Conservation (phyloP, 2,888 invertebrate species). For the Melanargia galathea region DNA sequence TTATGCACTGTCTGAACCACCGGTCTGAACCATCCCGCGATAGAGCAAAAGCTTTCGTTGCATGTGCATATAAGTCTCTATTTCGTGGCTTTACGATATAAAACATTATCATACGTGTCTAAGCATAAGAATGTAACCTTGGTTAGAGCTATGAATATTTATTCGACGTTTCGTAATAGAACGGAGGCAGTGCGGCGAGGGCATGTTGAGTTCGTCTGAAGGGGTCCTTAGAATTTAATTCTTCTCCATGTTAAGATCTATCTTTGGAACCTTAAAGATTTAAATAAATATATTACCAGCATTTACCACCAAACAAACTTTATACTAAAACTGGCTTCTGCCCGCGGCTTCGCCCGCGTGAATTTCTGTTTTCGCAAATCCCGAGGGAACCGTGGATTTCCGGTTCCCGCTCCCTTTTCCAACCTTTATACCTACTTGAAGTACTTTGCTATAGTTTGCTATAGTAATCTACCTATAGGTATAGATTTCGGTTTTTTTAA, state of each 20-base stretch:
- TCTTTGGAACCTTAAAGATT: background rate
- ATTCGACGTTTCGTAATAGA: conserved; percentile 6
- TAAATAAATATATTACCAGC: background rate
- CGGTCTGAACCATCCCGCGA: background rate
- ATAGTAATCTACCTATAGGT: too few species aligned
- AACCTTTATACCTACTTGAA: too few species aligned
- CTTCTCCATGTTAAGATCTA: background rate
- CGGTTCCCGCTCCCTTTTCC: too few species aligned
- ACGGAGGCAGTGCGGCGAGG: background rate
- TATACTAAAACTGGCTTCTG: too few species aligned
- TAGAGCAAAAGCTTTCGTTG: background rate
- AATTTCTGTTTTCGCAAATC: too few species aligned
- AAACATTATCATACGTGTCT: background rate
- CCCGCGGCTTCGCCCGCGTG: too few species aligned
- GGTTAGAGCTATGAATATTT: conserved; percentile 17
- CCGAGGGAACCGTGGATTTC: too few species aligned
- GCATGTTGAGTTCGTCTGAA: background rate
- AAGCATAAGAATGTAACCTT: conserved; percentile 11
- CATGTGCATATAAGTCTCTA: too few species aligned
- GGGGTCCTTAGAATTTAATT: background rate
- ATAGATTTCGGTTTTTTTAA: too few species aligned
- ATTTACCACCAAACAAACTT: background rate
- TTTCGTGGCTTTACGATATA: background rate
- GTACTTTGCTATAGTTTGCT: too few species aligned
- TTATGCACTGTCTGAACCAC: too few species aligned